A percentile compares a stretch with the other conserved stretches of the same genome.
Evolutionary conservation across 2,797 vertebrate species (phyloP).

Genomic region (Tinamus major): DNA sequence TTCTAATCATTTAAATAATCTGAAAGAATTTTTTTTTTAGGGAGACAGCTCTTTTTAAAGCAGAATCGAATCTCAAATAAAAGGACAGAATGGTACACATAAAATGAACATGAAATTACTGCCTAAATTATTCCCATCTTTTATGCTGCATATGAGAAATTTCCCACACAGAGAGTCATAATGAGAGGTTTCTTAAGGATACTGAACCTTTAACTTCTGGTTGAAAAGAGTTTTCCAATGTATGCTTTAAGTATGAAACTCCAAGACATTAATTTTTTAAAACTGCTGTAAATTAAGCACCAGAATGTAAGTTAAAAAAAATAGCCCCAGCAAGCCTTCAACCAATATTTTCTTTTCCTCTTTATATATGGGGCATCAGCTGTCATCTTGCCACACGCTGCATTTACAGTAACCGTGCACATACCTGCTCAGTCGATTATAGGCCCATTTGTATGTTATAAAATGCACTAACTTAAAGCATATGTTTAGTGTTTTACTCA

Average conservation of each 20-base stretch:
- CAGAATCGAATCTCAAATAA: neutral
- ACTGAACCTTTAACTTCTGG: neutral
- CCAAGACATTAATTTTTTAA: neutral
- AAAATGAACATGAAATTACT: neutral
- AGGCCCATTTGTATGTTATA: neutral
- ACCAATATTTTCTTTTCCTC: neutral
- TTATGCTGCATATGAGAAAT: neutral
- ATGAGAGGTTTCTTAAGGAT: neutral
- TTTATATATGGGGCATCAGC: rapidly evolving
- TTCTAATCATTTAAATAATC: neutral
- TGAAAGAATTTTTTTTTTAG: neutral
- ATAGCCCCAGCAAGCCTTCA: neutral
- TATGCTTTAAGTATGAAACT: rapidly evolving
- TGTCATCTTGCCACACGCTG: neutral
- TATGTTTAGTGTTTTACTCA: neutral
- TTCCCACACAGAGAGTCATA: neutral
- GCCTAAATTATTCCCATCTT: neutral
- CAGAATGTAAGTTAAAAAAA: neutral
- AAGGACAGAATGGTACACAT: neutral
- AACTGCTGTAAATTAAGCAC: neutral
- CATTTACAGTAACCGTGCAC: neutral
- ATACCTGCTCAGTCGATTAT: neutral
- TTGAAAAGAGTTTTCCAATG: neutral
- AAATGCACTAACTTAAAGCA: neutral
- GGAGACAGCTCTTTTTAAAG: neutral